Conservation (phyloP, 2,797 vertebrate species). For the Myiotriccus ornatus region DNA sequence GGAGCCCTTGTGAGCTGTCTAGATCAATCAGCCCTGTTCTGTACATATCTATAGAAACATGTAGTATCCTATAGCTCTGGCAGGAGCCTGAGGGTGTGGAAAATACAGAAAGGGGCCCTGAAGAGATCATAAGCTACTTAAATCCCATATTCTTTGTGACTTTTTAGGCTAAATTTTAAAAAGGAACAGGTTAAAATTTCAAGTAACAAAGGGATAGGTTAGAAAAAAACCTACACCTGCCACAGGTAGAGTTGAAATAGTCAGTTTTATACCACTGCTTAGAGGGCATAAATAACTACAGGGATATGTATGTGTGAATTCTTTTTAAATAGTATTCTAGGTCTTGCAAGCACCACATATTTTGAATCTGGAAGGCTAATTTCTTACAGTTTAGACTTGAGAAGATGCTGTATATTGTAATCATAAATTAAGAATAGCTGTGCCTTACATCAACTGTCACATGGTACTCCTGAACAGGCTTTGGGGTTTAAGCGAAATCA, state of each 20-base stretch:
- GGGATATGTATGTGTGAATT: too few species aligned
- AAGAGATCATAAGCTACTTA: neutral
- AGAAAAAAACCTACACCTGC: neutral
- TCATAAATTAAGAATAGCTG: neutral
- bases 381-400: neutral
- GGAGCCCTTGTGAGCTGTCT: neutral
- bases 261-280: neutral
- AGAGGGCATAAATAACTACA: neutral
- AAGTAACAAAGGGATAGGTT: neutral
- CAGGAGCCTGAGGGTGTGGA: neutral
- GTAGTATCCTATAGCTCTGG: neutral
- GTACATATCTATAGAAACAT: fast-evolving
- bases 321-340: fast-evolving
- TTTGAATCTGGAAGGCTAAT: neutral
- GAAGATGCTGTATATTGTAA: neutral
- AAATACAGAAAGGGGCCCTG: neutral
- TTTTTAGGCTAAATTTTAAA: neutral
- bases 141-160: neutral
- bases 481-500: neutral
- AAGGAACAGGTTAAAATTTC: neutral
- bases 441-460: neutral
- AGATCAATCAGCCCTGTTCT: neutral
- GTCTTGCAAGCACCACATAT: neutral
- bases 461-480: neutral
- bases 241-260: neutral